A percentile compares a stretch with the other conserved stretches of the same genome.
These are phyloP conservation scores for Listronotus bonariensis DNA, from an alignment of 1,140 invertebrate genomes.

Conservation along the genomic window DNA sequence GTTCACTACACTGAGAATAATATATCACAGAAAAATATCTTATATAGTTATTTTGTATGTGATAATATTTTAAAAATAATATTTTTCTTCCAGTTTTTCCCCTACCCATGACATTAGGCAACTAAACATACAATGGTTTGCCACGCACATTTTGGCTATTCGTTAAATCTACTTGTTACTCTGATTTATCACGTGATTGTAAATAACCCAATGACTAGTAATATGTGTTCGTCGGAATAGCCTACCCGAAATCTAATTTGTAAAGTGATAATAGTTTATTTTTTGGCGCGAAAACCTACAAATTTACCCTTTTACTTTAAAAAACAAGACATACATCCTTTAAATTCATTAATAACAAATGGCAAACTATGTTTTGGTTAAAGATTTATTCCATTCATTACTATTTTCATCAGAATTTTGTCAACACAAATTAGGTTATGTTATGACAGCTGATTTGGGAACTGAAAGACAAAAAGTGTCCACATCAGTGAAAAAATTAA, in stretches of 20 bases:
- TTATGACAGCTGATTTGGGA: conserved; percentile 18
- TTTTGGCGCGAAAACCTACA: not conserved
- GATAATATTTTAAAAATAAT: too few relatives aligned
- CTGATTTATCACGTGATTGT: not conserved
- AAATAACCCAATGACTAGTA: not conserved
- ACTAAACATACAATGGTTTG: not conserved
- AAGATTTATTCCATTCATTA: too few relatives aligned
- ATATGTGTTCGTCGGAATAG: not conserved
- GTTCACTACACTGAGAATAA: too few relatives aligned
- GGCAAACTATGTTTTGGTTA: too few relatives aligned
- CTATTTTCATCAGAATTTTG: too few relatives aligned
- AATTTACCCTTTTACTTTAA: too few relatives aligned
- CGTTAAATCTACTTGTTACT: not conserved
- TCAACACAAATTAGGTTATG: conserved; percentile 12
- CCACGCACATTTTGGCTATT: not conserved
- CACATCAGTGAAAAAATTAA: conserved; percentile 17
- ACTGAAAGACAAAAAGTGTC: conserved; percentile 7
- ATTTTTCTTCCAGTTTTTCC: too few relatives aligned
- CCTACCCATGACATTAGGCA: too few relatives aligned
- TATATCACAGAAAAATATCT: too few relatives aligned
- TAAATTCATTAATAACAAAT: too few relatives aligned
- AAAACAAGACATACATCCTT: too few relatives aligned
- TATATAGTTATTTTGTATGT: too few relatives aligned
- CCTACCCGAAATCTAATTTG: not conserved
- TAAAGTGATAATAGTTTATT: not conserved